These are phyloP conservation scores for Anticlea derivata DNA, from an alignment of 2,888 invertebrate species.

Conservation along the genomic window DNA sequence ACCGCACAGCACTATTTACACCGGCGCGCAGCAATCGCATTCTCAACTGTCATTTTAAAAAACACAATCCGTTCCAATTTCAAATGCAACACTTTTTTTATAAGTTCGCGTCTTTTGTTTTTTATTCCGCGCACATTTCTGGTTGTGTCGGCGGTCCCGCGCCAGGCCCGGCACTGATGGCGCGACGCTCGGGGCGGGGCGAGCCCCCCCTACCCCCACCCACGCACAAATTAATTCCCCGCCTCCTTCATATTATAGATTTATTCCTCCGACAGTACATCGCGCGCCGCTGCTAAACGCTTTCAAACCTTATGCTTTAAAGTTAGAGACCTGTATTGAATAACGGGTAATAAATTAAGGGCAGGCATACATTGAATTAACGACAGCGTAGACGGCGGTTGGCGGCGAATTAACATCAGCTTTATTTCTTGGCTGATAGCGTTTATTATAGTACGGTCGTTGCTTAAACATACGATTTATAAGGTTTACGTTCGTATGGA, in stretches of 20 bases:
- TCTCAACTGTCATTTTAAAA: constrained; percentile 53
- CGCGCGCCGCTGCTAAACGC: constrained; percentile 65
- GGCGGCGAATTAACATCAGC: constrained; percentile 53
- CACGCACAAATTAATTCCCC: constrained; percentile 73
- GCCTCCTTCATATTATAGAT: constrained; percentile 83
- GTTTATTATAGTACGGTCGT: constrained; percentile 49
- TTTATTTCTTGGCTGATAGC: constrained; percentile 50
- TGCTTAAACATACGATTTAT: constrained; percentile 63
- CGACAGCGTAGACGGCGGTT: constrained; percentile 61
- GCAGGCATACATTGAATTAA: constrained; percentile 78
- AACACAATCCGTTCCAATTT: constrained; percentile 25
- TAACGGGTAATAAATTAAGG: constrained; percentile 75
- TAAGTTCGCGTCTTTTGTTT: constrained; percentile 32
- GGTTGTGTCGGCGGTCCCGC: constrained; percentile 32
- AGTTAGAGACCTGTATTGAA: constrained; percentile 76
- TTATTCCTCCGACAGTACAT: constrained; percentile 75
- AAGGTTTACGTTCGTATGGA: constrained; percentile 64
- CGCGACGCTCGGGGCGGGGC: constrained; percentile 72
- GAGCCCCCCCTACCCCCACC: constrained; percentile 66
- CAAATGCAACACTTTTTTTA: constrained; percentile 34
- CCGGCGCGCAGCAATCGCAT: constrained; percentile 49
- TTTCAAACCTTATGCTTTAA: constrained; percentile 75
- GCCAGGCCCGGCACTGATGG: constrained; percentile 73
- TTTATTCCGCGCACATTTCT: constrained; percentile 38
- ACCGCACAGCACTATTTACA: constrained; percentile 54